A percentile compares a stretch with the other conserved stretches of the same genome.
Conservation (phyloP, 1,140 invertebrate genomes). For the Epicauta chinensis region DNA sequence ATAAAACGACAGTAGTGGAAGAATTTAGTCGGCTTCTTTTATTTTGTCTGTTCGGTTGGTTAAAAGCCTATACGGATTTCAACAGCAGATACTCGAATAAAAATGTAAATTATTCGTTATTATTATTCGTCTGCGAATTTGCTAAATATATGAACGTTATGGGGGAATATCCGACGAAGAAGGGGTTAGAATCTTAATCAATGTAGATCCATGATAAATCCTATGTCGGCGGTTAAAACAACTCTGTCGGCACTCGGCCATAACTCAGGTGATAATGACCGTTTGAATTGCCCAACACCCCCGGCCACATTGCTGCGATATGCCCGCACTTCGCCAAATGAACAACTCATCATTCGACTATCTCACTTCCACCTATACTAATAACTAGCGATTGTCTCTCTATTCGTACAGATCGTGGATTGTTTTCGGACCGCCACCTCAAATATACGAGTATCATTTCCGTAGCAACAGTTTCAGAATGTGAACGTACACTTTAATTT, state of each 20-base stretch:
- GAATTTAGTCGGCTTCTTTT: too few species aligned
- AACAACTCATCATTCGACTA: conserved; percentile 32
- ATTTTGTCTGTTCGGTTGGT: too few species aligned
- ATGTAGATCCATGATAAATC: conserved; percentile 31
- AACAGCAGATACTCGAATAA: too few species aligned
- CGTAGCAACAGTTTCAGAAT: conserved; percentile 23
- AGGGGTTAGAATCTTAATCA: conserved; percentile 19
- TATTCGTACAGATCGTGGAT: conserved; percentile 26
- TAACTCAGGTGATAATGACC: conserved; percentile 37
- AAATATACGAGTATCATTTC: conserved; percentile 31
- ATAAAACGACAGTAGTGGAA: too few species aligned
- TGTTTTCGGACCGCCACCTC: conserved; percentile 30
- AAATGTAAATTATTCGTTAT: too few species aligned
- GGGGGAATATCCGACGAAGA: too few species aligned
- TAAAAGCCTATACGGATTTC: too few species aligned
- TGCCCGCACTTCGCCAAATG: conserved; percentile 36
- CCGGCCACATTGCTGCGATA: conserved; percentile 35
- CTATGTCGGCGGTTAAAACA: conserved; percentile 31
- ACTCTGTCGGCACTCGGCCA: conserved; percentile 34
- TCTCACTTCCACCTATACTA: conserved; percentile 21
- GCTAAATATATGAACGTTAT: too few species aligned
- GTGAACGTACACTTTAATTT: conserved; percentile 20
- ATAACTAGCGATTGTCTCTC: conserved; percentile 17
- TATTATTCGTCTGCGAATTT: too few species aligned
- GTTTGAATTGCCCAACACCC: conserved; percentile 33